Evolutionary conservation across 2,888 invertebrate genomes (phyloP).

Genomic region (Ichneumoninae sp.): DNA sequence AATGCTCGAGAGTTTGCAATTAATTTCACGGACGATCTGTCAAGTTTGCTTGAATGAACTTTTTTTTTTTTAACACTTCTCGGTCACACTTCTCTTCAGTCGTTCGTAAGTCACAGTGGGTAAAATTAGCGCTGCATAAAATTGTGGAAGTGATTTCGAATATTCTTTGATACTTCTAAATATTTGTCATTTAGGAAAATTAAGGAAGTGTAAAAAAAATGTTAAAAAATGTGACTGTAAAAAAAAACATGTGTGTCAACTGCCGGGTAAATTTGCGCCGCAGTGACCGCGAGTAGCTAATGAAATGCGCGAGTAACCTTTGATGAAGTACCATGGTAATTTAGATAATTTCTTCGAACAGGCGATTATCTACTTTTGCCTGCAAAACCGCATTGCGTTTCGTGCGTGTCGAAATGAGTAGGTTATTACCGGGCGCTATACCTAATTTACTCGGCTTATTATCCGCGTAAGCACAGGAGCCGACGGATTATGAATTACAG

Average conservation of each 20-base stretch:
- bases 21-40: background rate
- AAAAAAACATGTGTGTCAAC: background rate
- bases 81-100: background rate
- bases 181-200: background rate
- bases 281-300: background rate
- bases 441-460: constrained; percentile 15
- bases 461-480: constrained; percentile 5
- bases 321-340: background rate
- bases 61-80: background rate
- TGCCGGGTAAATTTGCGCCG: background rate
- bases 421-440: constrained; percentile 1
- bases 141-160: background rate
- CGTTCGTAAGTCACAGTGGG: background rate
- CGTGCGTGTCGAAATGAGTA: constrained; percentile 2
- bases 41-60: background rate
- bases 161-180: background rate
- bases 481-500: constrained; percentile 17
- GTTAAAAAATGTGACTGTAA: background rate
- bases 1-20: constrained; percentile 11
- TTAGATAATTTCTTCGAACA: background rate
- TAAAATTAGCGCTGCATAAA: background rate
- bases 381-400: background rate
- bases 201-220: too few relatives aligned
- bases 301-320: background rate
- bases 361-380: background rate